These are phyloP conservation scores for Falco novaeseelandiae DNA, from an alignment of 2,797 vertebrate genomes.

Conservation along the genomic window DNA sequence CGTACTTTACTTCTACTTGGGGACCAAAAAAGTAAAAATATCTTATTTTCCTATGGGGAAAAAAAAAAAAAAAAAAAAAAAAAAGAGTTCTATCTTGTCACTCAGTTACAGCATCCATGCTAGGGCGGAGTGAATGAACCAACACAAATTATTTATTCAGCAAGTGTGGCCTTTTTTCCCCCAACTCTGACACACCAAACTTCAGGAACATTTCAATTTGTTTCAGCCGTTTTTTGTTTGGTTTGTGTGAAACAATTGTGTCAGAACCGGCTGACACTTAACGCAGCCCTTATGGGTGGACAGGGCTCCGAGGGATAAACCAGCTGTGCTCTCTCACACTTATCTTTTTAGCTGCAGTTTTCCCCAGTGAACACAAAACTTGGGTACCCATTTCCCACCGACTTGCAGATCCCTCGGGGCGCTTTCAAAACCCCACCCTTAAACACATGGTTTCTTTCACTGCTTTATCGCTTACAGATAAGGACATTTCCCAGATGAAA, in stretches of 20 bases:
- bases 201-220: background rate
- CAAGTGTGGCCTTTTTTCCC: fast-evolving
- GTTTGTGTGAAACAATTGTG: background rate
- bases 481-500: slow-evolving; percentile 23
- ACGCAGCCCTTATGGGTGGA: background rate
- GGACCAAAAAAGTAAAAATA: background rate
- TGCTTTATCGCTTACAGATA: slow-evolving; percentile 24
- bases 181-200: background rate
- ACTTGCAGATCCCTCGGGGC: background rate
- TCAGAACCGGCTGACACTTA: background rate
- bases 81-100: background rate
- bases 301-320: background rate
- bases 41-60: background rate
- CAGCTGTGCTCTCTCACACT: background rate
- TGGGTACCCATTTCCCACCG: slow-evolving; percentile 32
- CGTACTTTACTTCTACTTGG: background rate
- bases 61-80: too few relatives aligned
- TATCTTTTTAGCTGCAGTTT: background rate
- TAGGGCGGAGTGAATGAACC: background rate
- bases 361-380: background rate
- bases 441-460: slow-evolving; percentile 14
- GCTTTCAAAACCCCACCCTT: slow-evolving; percentile 10
- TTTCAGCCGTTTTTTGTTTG: background rate
- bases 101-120: background rate
- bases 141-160: background rate